These are phyloP conservation scores for Megalops cyprinoides DNA, from an alignment of 2,797 vertebrate species.

Conservation along the genomic window DNA sequence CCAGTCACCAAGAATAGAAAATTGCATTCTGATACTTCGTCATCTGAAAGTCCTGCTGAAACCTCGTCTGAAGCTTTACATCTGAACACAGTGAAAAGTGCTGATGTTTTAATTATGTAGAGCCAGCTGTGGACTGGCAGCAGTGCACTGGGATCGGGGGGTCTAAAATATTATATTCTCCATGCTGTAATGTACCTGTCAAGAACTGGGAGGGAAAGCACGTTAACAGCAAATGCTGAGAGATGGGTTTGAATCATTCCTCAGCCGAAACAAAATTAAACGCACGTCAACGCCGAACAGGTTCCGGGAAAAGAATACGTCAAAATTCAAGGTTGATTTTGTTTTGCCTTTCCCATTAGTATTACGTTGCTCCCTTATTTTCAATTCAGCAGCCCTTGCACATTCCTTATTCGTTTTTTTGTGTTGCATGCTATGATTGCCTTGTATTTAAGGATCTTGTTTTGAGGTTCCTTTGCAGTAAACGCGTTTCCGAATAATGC, in stretches of 20 bases:
- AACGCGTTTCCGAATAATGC: slow-evolving; percentile 79
- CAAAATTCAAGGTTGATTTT: slow-evolving; percentile 75
- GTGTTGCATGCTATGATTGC: slow-evolving; percentile 73
- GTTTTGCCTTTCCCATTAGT: slow-evolving; percentile 80
- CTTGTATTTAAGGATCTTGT: slow-evolving; percentile 80
- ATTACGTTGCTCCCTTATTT: slow-evolving; percentile 73
- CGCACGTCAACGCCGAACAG: slow-evolving; percentile 37
- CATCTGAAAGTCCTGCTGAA: background rate
- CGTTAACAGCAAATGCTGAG: slow-evolving; percentile 67
- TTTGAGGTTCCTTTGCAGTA: slow-evolving; percentile 76
- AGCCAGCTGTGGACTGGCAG: slow-evolving; percentile 50
- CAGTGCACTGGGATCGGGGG: background rate
- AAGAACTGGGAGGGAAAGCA: background rate
- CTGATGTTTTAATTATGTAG: slow-evolving; percentile 71
- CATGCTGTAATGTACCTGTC: background rate
- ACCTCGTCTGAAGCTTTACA: slow-evolving; percentile 57
- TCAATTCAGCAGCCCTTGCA: slow-evolving; percentile 73
- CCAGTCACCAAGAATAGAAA: background rate
- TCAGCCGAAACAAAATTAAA: slow-evolving; percentile 13
- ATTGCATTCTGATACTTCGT: slow-evolving; percentile 2
- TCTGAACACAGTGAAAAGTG: slow-evolving; percentile 66
- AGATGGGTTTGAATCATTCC: slow-evolving; percentile 60
- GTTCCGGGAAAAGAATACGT: background rate
- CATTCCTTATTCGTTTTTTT: slow-evolving; percentile 62
- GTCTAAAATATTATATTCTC: background rate